A percentile compares a stretch with the other conserved stretches of the same genome.
These are phyloP conservation scores for Ganaspis brasiliensis DNA, from an alignment of 2,888 invertebrate genomes.

Conservation along the genomic window DNA sequence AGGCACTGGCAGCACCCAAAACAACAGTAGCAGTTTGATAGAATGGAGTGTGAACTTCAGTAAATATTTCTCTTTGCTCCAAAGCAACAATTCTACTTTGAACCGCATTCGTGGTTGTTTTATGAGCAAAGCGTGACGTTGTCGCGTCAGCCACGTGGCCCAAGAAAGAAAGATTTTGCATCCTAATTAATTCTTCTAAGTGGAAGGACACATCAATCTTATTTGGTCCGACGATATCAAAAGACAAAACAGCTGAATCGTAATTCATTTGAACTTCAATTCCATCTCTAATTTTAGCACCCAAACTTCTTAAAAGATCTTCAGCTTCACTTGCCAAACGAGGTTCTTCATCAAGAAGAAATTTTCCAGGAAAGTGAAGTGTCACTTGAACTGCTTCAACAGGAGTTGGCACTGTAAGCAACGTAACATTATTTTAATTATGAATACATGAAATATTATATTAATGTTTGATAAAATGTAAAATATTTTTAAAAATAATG, in stretches of 20 bases:
- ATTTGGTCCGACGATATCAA: conserved; percentile 85
- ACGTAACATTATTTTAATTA: conserved; percentile 25
- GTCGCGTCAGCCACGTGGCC: conserved; percentile 85
- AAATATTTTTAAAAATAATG: too few relatives aligned
- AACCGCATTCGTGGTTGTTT: conserved; percentile 77
- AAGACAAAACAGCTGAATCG: conserved; percentile 75
- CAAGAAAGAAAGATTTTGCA: conserved; percentile 80
- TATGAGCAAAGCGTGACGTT: conserved; percentile 85
- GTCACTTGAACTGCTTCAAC: conserved; percentile 89
- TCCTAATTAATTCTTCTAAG: conserved; percentile 88
- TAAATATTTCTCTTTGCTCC: conserved; percentile 86
- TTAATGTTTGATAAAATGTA: too few relatives aligned
- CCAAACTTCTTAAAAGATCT: conserved; percentile 74
- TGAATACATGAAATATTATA: conserved; percentile 33
- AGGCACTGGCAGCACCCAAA: conserved; percentile 89
- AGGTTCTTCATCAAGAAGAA: conserved; percentile 74
- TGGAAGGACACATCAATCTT: conserved; percentile 91
- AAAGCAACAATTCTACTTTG: conserved; percentile 81
- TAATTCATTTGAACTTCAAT: conserved; percentile 73
- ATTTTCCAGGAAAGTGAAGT: conserved; percentile 86
- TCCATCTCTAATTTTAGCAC: conserved; percentile 74
- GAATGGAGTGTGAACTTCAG: conserved; percentile 84
- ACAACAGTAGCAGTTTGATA: conserved; percentile 91
- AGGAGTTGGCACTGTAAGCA: conserved; percentile 85
- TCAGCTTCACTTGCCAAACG: conserved; percentile 72